Conservation (phyloP, 2,888 invertebrate species). For the Prosapia bicincta region DNA sequence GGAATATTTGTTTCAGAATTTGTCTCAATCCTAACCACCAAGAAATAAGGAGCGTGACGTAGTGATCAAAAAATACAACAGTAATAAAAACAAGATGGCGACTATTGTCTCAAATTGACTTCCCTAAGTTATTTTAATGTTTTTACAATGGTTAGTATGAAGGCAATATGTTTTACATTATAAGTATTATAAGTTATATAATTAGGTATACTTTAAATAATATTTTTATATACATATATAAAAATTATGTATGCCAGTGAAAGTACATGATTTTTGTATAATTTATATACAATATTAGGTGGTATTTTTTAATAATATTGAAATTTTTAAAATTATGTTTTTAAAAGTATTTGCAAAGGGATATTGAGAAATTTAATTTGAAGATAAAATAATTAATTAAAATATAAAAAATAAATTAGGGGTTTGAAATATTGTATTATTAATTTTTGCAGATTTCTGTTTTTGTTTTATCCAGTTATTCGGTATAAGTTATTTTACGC, state of each 20-base stretch:
- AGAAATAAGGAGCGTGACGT: too few species aligned
- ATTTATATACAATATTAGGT: background rate
- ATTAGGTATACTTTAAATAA: background rate
- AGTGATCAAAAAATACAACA: too few species aligned
- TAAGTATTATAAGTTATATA: background rate
- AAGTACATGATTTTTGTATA: background rate
- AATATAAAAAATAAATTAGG: too few species aligned
- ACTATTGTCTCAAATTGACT: background rate
- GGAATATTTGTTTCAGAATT: slow-evolving; percentile 60
- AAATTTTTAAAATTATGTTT: too few species aligned
- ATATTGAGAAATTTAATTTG: too few species aligned
- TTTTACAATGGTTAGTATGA: background rate
- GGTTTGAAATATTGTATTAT: too few species aligned
- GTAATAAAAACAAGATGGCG: background rate
- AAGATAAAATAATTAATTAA: too few species aligned
- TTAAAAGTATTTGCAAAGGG: too few species aligned
- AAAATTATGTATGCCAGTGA: background rate
- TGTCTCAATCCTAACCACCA: slow-evolving; percentile 79
- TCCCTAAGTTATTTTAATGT: background rate
- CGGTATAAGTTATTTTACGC: too few species aligned
- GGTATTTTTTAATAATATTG: background rate
- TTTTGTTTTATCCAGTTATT: too few species aligned
- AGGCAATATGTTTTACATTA: background rate
- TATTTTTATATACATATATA: background rate
- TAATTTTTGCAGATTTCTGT: too few species aligned